phyloP scores from a whole-genome alignment of 2,113 vertebrate genomes.

The Lepus americanus region DNA sequence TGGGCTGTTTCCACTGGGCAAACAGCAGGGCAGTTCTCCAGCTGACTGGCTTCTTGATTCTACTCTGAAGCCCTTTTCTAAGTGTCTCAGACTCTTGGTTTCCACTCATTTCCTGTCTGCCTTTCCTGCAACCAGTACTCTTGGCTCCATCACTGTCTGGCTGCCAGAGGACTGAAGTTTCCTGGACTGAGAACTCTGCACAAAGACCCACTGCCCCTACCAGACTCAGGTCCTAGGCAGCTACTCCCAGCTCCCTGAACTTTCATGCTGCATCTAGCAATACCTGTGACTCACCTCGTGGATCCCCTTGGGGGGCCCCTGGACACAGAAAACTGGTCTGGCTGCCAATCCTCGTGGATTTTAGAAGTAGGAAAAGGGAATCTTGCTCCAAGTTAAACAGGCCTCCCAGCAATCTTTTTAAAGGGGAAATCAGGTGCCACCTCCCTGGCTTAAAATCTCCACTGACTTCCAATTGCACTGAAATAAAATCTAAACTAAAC shows the following conservation, averaged over 20 bases:
- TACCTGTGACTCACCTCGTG: neutral
- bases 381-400: conserved; percentile 35
- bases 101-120: conserved; percentile 14
- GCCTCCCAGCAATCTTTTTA: neutral
- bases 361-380: conserved; percentile 28
- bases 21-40: conserved; percentile 52
- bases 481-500: conserved; percentile 58
- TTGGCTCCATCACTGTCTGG: conserved; percentile 32
- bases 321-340: conserved; percentile 11
- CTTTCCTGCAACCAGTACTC: conserved; percentile 16
- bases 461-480: conserved; percentile 41
- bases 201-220: conserved; percentile 44
- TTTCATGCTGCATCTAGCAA: neutral
- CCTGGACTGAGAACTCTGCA: conserved; percentile 18
- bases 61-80: conserved; percentile 38
- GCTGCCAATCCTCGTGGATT: conserved; percentile 12
- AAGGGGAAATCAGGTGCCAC: conserved; percentile 47
- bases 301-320: neutral
- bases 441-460: conserved; percentile 48
- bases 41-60: conserved; percentile 39
- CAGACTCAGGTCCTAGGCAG: neutral
- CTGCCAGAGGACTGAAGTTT: conserved; percentile 13
- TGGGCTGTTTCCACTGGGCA: conserved; percentile 9
- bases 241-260: neutral
- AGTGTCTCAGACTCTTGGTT: conserved; percentile 31